A percentile compares a stretch with the other conserved stretches of the same genome.
Evolutionary conservation across 2,113 vertebrate species (phyloP).

Genomic region (Panthera uncia): DNA sequence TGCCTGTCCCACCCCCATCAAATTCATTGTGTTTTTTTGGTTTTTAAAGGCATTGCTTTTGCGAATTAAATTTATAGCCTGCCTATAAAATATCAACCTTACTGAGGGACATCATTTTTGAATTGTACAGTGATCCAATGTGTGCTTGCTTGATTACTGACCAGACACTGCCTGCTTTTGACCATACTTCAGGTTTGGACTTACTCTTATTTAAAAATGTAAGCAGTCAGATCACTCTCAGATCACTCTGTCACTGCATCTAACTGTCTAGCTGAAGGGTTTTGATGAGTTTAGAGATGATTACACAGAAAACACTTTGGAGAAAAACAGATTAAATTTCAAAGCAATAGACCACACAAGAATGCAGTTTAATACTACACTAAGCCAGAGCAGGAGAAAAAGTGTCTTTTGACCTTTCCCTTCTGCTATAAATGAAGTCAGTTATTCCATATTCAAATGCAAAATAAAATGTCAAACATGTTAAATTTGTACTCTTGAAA

Average conservation of each 20-base stretch:
- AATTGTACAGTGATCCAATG: background rate
- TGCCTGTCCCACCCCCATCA: background rate
- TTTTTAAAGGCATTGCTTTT: background rate
- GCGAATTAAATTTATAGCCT: background rate
- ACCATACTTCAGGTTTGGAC: background rate
- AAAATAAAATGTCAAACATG: constrained; percentile 59
- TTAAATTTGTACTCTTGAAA: background rate
- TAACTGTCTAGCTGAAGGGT: background rate
- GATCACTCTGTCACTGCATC: background rate
- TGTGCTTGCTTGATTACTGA: background rate
- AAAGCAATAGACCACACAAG: background rate
- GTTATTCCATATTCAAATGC: constrained; percentile 28
- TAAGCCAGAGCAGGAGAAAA: background rate
- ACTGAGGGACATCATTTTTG: background rate
- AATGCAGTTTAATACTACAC: background rate
- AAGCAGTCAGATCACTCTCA: background rate
- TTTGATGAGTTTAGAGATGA: background rate
- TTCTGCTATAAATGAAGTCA: constrained; percentile 55
- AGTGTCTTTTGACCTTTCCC: constrained; percentile 21
- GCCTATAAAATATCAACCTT: background rate
- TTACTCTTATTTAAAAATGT: background rate
- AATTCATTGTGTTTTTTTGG: background rate
- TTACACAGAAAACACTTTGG: background rate
- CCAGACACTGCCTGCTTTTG: background rate
- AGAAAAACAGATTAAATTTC: background rate